Evolutionary conservation across 2,888 invertebrate species (phyloP).

Genomic region (Macrophya alboannulata): DNA sequence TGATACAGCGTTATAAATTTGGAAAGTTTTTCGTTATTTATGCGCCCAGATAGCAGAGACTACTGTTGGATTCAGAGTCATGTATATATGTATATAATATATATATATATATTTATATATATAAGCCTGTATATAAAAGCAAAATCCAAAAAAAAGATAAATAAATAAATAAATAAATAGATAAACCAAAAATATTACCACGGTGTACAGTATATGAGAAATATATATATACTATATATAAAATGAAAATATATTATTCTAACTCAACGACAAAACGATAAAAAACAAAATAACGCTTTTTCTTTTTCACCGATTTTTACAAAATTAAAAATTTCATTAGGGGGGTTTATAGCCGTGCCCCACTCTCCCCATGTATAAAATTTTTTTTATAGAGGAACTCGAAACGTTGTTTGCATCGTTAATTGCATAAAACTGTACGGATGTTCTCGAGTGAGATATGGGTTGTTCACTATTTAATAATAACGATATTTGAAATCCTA

Average conservation of each 20-base stretch:
- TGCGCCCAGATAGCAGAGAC: slow-evolving; percentile 42
- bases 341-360: too few relatives aligned
- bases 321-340: too few relatives aligned
- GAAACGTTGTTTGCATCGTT: background rate
- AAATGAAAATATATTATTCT: too few relatives aligned
- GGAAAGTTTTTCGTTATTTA: slow-evolving; percentile 53
- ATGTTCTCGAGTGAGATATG: background rate
- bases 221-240: background rate
- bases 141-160: background rate
- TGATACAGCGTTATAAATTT: slow-evolving; percentile 53
- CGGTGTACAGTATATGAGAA: background rate
- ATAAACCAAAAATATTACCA: background rate
- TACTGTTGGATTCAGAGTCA: slow-evolving; percentile 36
- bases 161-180: background rate
- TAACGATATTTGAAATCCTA: background rate
- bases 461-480: slow-evolving; percentile 3
- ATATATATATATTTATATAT: background rate
- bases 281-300: too few relatives aligned
- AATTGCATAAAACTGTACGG: background rate
- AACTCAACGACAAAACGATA: background rate
- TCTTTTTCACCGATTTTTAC: too few relatives aligned
- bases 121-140: background rate
- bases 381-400: background rate
- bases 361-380: too few relatives aligned
- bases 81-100: slow-evolving; percentile 6